phyloP scores from a whole-genome alignment of 2,797 vertebrate genomes.

The Myotis pilosus region DNA sequence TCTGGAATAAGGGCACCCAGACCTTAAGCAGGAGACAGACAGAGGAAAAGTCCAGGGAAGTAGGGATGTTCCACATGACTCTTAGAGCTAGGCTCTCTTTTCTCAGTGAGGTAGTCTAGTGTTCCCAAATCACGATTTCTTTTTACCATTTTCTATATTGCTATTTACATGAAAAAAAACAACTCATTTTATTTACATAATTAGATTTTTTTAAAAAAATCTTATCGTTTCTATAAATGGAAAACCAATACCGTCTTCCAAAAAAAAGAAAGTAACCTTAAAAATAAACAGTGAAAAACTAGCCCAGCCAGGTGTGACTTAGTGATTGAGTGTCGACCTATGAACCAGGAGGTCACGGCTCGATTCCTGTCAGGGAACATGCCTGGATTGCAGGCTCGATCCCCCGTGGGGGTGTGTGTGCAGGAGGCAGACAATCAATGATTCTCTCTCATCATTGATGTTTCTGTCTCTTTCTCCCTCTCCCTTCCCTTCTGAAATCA shows the following conservation, averaged over 20 bases:
- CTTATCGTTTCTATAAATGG: not conserved
- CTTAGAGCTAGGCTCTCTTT: not conserved
- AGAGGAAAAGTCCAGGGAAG: not conserved
- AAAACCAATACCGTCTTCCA: not conserved
- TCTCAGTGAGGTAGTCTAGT: not conserved
- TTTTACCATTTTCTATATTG: not conserved
- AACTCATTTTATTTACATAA: not conserved
- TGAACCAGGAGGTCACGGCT: not conserved
- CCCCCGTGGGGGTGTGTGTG: too few relatives aligned
- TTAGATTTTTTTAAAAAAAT: constrained; percentile 15
- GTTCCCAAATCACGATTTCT: not conserved
- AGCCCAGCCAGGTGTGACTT: not conserved
- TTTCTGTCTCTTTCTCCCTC: not conserved
- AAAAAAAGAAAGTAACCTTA: not conserved
- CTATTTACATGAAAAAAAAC: not conserved
- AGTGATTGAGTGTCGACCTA: not conserved
- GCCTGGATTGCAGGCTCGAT: not conserved
- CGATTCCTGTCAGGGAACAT: not conserved
- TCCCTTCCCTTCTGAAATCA: not conserved
- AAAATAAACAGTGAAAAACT: not conserved
- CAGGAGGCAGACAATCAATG: not conserved
- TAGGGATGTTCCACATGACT: not conserved
- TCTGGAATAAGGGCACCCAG: not conserved
- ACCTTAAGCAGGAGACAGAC: not conserved
- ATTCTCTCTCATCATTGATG: not conserved